These are phyloP conservation scores for Pachliopta kotzebuea DNA, from an alignment of 2,888 invertebrate species.

Conservation along the genomic window DNA sequence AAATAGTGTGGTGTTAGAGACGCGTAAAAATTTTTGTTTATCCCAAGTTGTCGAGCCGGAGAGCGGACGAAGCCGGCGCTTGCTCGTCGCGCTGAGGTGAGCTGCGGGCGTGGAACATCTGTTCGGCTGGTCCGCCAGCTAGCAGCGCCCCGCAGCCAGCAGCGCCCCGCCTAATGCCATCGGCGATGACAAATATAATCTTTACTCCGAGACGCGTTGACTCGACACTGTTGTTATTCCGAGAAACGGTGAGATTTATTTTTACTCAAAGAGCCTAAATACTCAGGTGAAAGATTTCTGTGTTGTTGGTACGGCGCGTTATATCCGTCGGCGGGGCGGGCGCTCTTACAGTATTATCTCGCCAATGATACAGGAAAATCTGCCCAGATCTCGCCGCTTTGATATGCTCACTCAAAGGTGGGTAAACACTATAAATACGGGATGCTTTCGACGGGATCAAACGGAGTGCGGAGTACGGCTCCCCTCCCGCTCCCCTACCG, in stretches of 20 bases:
- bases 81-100: constrained; percentile 27
- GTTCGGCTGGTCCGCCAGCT: constrained; percentile 35
- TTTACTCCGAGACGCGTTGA: constrained; percentile 71
- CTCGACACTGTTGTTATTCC: constrained; percentile 77
- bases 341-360: constrained; percentile 72
- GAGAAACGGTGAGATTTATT: constrained; percentile 75
- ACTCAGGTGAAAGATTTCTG: constrained; percentile 78
- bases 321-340: constrained; percentile 67
- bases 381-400: constrained; percentile 61
- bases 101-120: constrained; percentile 69
- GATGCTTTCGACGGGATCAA: constrained; percentile 28
- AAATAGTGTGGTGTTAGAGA: constrained; percentile 61
- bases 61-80: constrained; percentile 35
- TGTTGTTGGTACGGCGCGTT: constrained; percentile 68
- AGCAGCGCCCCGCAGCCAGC: background rate
- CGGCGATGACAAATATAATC: constrained; percentile 78
- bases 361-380: constrained; percentile 72
- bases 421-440: constrained; percentile 56
- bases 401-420: constrained; percentile 69
- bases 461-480: constrained; percentile 14
- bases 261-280: constrained; percentile 77
- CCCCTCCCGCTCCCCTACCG: too few relatives aligned
- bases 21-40: constrained; percentile 58
- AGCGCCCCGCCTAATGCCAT: constrained; percentile 58
- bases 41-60: constrained; percentile 55